Conservation (phyloP, 2,797 vertebrate species). For the Pempheris klunzingeri region DNA sequence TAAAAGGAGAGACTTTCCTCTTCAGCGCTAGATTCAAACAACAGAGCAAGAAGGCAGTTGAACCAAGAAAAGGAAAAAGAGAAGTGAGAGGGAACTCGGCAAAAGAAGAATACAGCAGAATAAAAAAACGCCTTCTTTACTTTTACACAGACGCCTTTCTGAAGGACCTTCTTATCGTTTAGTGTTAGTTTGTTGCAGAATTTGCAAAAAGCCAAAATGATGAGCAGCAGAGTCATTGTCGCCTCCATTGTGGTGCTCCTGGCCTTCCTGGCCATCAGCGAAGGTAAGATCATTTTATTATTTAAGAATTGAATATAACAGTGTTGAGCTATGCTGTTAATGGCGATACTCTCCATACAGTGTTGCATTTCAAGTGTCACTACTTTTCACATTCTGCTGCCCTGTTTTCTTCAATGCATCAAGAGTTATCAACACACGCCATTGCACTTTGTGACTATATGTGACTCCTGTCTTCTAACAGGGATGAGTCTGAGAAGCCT, state of each 20-base stretch:
- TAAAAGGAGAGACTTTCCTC: constrained; percentile 55
- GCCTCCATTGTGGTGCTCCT: constrained; percentile 58
- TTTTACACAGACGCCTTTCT: constrained; percentile 14
- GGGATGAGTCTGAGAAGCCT: constrained; percentile 71
- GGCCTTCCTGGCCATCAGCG: constrained; percentile 53
- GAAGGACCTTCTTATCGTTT: constrained; percentile 21
- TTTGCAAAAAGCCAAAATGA: constrained; percentile 57
- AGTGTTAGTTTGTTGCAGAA: constrained; percentile 1
- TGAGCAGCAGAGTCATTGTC: constrained; percentile 61
- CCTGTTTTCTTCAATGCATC: neutral
- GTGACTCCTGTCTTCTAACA: constrained; percentile 47
- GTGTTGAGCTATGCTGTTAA: neutral
- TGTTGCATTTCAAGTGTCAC: neutral
- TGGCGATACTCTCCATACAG: neutral
- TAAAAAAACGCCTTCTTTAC: neutral
- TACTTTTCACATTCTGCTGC: neutral
- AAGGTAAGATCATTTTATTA: constrained; percentile 68
- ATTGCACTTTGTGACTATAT: constrained; percentile 51
- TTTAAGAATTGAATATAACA: neutral
- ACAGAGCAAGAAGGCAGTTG: constrained; percentile 27
- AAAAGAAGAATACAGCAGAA: neutral
- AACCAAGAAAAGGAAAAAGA: constrained; percentile 28
- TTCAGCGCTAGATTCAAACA: constrained; percentile 64
- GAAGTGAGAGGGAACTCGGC: constrained; percentile 14
- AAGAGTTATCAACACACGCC: neutral